These are phyloP conservation scores for Capromys pilorides DNA, from an alignment of 2,797 vertebrate genomes.

Conservation along the genomic window DNA sequence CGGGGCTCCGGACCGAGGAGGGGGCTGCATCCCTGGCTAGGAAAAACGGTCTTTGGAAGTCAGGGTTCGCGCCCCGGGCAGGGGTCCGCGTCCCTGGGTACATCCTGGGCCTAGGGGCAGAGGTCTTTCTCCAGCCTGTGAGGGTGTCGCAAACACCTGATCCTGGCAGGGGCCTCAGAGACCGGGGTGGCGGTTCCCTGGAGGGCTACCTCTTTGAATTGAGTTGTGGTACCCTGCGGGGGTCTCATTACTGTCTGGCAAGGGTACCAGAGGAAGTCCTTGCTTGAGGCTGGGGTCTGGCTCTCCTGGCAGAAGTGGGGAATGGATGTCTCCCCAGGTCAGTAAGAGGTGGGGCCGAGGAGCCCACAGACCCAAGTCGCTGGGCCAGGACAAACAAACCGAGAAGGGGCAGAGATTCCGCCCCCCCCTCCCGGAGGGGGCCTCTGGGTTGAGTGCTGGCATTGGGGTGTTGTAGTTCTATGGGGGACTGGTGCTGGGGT, in stretches of 20 bases:
- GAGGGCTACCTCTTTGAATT: neutral
- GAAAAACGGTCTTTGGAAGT: neutral
- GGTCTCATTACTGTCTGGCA: neutral
- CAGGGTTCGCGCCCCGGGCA: neutral
- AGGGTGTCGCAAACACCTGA: conserved; percentile 37
- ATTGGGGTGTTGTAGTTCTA: neutral
- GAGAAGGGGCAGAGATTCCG: neutral
- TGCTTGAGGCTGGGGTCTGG: neutral
- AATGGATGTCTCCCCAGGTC: conserved; percentile 10
- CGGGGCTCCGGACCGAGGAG: conserved; percentile 38
- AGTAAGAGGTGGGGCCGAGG: neutral
- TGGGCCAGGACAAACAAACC: neutral
- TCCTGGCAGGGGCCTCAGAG: neutral
- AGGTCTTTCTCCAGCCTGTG: neutral
- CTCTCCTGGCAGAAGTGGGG: neutral
- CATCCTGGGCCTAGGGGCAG: conserved; percentile 33
- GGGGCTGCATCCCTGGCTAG: neutral
- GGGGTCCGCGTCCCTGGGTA: neutral
- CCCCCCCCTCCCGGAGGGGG: neutral
- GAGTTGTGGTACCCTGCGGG: neutral
- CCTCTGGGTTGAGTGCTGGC: neutral
- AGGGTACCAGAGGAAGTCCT: neutral
- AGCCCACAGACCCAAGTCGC: neutral
- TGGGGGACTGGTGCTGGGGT: neutral
- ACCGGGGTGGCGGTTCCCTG: neutral